phyloP scores from a whole-genome alignment of 2,888 invertebrate genomes.

The Philonicus albiceps region DNA sequence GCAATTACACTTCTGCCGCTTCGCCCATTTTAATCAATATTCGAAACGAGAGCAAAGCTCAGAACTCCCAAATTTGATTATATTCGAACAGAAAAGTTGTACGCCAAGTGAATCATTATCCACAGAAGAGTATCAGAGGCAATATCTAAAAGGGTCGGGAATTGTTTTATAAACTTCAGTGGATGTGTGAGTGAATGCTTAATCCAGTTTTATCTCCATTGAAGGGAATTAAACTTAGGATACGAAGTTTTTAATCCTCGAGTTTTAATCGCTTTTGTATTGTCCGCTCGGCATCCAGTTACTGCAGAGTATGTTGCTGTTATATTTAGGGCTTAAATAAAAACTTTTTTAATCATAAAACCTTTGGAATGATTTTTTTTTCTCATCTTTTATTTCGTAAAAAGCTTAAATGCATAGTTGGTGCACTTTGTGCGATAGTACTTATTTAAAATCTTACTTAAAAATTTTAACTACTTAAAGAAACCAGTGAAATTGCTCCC shows the following conservation, averaged over 20 bases:
- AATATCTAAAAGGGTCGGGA: not conserved
- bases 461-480: not conserved
- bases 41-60: not conserved
- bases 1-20: not conserved
- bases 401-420: not conserved
- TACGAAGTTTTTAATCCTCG: slow-evolving; percentile 28
- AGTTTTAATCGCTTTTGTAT: slow-evolving; percentile 34
- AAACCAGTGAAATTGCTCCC: not conserved
- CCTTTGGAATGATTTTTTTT: not conserved
- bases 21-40: not conserved
- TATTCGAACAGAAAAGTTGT: not conserved
- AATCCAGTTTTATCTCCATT: slow-evolving; percentile 21
- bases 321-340: slow-evolving; percentile 25
- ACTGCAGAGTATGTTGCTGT: not conserved
- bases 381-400: not conserved
- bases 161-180: not conserved
- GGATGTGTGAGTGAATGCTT: not conserved
- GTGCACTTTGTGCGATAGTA: not conserved
- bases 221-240: slow-evolving; percentile 22
- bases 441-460: not conserved
- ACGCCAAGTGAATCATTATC: not conserved
- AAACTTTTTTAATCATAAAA: slow-evolving; percentile 35
- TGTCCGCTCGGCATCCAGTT: not conserved
- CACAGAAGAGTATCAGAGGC: not conserved
- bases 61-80: not conserved